phyloP scores from a whole-genome alignment of 2,888 invertebrate genomes.

The Diaphora mendica region DNA sequence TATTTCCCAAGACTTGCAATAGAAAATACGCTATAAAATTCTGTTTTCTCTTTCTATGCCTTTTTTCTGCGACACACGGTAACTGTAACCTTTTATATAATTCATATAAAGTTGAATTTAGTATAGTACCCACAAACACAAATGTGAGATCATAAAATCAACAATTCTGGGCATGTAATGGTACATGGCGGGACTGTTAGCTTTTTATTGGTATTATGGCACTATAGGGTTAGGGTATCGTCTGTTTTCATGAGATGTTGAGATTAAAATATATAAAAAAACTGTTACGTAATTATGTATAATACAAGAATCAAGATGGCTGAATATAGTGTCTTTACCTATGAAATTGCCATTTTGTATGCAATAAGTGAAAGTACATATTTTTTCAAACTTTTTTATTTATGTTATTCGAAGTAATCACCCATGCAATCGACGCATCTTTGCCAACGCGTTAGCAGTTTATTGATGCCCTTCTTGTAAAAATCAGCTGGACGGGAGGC shows the following conservation, averaged over 20 bases:
- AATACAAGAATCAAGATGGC: no score
- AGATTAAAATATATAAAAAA: neutral
- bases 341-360: no score
- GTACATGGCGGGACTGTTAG: constrained; percentile 29
- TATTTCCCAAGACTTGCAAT: no score
- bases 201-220: constrained; percentile 25
- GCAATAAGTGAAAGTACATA: no score
- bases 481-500: no score
- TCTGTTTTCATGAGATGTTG: neutral
- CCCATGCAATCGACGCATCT: no score
- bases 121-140: constrained; percentile 35
- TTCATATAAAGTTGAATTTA: constrained; percentile 51
- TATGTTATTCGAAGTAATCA: no score
- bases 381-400: no score
- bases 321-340: no score
- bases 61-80: constrained; percentile 14
- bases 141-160: constrained; percentile 49
- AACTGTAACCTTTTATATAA: constrained; percentile 38
- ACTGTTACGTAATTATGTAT: no score
- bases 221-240: neutral
- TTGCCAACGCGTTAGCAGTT: no score
- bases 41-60: constrained; percentile 5
- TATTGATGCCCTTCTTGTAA: no score
- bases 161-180: constrained; percentile 49
- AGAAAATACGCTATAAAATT: neutral